Conservation (phyloP, 2,113 vertebrate species). For the Pituophis catenifer region DNA sequence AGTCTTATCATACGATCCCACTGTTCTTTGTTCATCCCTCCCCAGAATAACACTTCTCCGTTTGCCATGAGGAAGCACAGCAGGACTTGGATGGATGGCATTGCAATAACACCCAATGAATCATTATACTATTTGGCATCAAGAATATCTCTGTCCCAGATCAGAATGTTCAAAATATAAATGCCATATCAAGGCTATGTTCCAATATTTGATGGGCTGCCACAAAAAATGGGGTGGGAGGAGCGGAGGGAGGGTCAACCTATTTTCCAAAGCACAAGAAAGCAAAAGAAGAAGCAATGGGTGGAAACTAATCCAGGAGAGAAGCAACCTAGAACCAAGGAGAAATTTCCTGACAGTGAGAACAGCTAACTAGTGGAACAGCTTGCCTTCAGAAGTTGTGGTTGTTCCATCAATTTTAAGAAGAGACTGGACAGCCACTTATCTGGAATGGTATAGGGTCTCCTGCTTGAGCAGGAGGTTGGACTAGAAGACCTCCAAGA, state of each 20-base stretch:
- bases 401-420: not conserved
- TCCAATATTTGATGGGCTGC: too few species aligned
- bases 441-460: too few species aligned
- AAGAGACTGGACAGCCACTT: not conserved
- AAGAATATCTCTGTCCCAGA: not conserved
- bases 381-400: not conserved
- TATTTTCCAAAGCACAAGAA: too few species aligned
- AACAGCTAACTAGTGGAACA: not conserved
- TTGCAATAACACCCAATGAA: not conserved
- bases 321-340: not conserved
- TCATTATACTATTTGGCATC: not conserved
- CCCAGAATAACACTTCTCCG: not conserved
- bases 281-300: not conserved
- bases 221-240: too few species aligned
- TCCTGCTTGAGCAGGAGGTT: not conserved
- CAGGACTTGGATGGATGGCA: not conserved
- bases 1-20: not conserved
- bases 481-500: not conserved
- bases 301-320: not conserved
- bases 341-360: not conserved
- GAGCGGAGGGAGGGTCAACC: too few species aligned
- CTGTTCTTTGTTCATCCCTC: not conserved
- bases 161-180: not conserved
- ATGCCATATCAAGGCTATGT: not conserved
- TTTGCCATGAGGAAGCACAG: not conserved